Conservation (phyloP, 2,113 vertebrate genomes). For the Glaucidium brasilianum region DNA sequence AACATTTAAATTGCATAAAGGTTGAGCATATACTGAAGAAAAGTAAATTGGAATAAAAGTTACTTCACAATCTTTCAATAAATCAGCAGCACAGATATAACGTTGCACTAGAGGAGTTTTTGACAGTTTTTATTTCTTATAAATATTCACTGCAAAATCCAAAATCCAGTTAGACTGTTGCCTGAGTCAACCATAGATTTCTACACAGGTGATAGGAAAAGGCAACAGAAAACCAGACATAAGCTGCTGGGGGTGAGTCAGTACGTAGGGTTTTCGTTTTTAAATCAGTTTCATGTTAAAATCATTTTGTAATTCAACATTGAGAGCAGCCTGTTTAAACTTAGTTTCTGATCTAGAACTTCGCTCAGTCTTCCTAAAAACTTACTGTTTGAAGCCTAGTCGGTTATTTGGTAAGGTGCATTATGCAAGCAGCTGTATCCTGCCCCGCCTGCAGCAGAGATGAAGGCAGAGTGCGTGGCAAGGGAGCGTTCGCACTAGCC, state of each 20-base stretch:
- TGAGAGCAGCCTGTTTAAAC: not conserved
- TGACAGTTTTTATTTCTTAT: not conserved
- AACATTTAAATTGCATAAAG: not conserved
- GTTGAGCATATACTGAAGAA: not conserved
- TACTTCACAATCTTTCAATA: not conserved
- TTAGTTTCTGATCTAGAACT: not conserved
- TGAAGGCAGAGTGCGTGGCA: not conserved
- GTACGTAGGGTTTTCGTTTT: not conserved
- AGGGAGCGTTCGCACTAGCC: fast-evolving
- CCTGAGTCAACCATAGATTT: not conserved
- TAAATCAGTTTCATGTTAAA: not conserved
- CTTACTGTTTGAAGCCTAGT: too few species aligned
- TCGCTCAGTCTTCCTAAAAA: not conserved
- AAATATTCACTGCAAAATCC: not conserved
- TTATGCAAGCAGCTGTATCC: fast-evolving
- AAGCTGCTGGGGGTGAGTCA: too few species aligned
- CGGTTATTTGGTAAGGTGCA: not conserved
- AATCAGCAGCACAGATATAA: not conserved
- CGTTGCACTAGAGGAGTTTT: not conserved
- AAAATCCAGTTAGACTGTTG: not conserved
- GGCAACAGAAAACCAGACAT: not conserved
- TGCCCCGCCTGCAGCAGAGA: not conserved
- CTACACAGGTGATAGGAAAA: not conserved
- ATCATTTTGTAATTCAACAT: not conserved
- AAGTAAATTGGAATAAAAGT: not conserved